Conservation (phyloP, 53 echinoderm and acorn worm genomes). For the Mesocentrotus franciscanus region DNA sequence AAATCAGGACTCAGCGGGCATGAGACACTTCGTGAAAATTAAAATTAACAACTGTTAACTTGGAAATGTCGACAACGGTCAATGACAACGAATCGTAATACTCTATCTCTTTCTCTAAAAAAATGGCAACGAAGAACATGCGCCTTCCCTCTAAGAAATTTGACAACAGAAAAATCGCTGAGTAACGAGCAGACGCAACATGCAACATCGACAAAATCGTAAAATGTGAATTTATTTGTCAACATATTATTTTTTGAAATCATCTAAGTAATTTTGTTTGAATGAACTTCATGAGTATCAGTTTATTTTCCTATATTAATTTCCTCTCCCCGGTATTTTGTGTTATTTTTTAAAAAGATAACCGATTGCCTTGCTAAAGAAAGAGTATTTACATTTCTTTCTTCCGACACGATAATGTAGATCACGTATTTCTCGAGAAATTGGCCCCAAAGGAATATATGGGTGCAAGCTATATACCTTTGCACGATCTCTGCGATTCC, state of each 20-base stretch:
- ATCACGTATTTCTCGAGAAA: not conserved
- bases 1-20: conserved; percentile 44
- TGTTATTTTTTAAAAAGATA: not conserved
- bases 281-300: not conserved
- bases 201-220: not conserved
- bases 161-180: not conserved
- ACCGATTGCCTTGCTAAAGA: not conserved
- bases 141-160: not conserved
- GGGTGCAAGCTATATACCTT: not conserved
- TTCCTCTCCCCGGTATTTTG: not conserved
- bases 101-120: not conserved
- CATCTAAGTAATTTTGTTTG: too few relatives aligned
- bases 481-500: not conserved
- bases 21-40: conserved; percentile 56
- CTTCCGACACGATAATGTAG: not conserved
- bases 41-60: conserved; percentile 56
- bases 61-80: conserved; percentile 63
- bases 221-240: not conserved
- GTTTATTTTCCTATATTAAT: not conserved
- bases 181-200: not conserved
- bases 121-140: not conserved
- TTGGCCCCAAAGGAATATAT: not conserved
- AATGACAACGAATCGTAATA: not conserved
- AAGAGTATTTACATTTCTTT: too few relatives aligned
- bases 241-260: too few relatives aligned